phyloP scores from a whole-genome alignment of 1,140 invertebrate species.

The Eupeodes corollae region DNA sequence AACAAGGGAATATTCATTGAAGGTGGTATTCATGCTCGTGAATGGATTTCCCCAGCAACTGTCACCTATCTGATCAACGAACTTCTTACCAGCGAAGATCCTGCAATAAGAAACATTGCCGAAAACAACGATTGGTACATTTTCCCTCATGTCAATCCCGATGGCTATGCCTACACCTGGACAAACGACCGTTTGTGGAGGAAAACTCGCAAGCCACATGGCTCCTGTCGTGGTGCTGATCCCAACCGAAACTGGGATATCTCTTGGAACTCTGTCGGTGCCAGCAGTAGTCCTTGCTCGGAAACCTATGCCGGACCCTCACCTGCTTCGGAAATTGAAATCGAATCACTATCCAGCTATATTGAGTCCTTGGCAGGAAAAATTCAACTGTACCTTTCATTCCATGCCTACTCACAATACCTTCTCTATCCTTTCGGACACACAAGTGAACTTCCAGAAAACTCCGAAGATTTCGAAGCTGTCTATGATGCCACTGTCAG shows the following conservation, averaged over 20 bases:
- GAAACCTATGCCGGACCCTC: slow-evolving; percentile 42
- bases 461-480: background rate
- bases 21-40: slow-evolving; percentile 47
- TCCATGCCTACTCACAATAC: slow-evolving; percentile 34
- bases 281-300: slow-evolving; percentile 40
- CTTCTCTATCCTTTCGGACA: slow-evolving; percentile 25
- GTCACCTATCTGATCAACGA: slow-evolving; percentile 44
- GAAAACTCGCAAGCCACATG: slow-evolving; percentile 41
- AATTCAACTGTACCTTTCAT: slow-evolving; percentile 27
- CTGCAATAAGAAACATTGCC: slow-evolving; percentile 32
- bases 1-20: slow-evolving; percentile 25
- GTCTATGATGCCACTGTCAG: slow-evolving; percentile 24
- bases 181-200: slow-evolving; percentile 43
- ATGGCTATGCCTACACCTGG: slow-evolving; percentile 49
- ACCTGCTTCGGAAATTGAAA: slow-evolving; percentile 47
- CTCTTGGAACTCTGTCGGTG: slow-evolving; percentile 45
- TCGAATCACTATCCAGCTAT: slow-evolving; percentile 28
- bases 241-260: slow-evolving; percentile 55
- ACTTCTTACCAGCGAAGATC: slow-evolving; percentile 37
- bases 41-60: slow-evolving; percentile 50
- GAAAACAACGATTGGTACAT: slow-evolving; percentile 55
- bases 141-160: slow-evolving; percentile 52
- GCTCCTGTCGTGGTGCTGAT: slow-evolving; percentile 43
- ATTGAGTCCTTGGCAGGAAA: slow-evolving; percentile 16
- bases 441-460: background rate